Conservation (phyloP, 2,797 vertebrate species). For the Huso huso region DNA sequence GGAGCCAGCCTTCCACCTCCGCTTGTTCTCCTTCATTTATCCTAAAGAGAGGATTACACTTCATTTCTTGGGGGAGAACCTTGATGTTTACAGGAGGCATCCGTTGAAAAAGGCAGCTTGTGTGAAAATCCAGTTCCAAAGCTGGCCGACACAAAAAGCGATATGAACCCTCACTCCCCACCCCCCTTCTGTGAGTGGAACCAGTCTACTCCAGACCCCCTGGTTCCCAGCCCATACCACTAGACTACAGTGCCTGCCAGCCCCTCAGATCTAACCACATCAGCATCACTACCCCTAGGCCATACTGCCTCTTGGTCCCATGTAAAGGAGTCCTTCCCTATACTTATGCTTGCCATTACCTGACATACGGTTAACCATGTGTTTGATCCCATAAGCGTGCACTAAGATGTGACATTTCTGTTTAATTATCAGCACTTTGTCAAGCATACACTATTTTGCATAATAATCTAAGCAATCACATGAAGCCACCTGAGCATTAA, state of each 20-base stretch:
- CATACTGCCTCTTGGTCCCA: conserved; percentile 7
- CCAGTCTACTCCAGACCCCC: not conserved
- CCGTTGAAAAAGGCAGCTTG: conserved; percentile 15
- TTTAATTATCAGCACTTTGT: conserved; percentile 80
- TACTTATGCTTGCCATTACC: conserved; percentile 50
- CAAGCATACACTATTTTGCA: conserved; percentile 66
- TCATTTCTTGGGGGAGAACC: conserved; percentile 71
- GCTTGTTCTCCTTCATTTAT: conserved; percentile 66
- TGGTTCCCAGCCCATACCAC: not conserved
- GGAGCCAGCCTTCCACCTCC: conserved; percentile 80
- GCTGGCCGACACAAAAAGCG: not conserved
- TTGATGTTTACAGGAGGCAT: conserved; percentile 21
- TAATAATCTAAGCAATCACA: conserved; percentile 66
- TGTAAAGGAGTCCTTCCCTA: conserved; percentile 34
- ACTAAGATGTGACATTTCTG: conserved; percentile 64
- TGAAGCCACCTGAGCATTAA: conserved; percentile 32
- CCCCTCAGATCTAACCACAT: not conserved
- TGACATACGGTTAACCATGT: conserved; percentile 76
- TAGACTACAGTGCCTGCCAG: conserved; percentile 19
- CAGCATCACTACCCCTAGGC: conserved; percentile 21
- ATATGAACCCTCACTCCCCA: not conserved
- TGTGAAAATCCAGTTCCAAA: conserved; percentile 1
- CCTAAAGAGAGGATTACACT: conserved; percentile 84
- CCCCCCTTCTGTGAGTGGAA: not conserved
- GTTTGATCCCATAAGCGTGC: conserved; percentile 64